Evolutionary conservation across 2,113 vertebrate genomes (phyloP), one percentile per base, ranked within the genome.

Genomic region (Carlito syrichta): DNA sequence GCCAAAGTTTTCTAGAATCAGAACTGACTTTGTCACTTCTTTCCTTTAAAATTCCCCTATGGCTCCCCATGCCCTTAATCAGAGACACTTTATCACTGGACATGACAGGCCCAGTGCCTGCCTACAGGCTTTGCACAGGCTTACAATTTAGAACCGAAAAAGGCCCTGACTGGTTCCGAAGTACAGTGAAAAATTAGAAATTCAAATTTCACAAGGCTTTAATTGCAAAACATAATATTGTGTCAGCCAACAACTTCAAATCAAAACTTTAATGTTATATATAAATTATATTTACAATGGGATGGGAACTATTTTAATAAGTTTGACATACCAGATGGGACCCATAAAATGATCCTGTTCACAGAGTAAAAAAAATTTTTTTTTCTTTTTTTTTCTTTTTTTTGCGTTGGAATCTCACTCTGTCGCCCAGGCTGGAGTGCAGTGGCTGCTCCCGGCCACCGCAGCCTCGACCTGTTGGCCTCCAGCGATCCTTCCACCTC

Each of bases 231-330:
- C 35, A 20, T 89, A 78, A 81, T 20, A 62, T n/a, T 48, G 52
- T 81, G 66, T 58, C 69, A 86, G 38, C 43, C 52, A 89, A 74
- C 58, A 94, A 83, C 56, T 74, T 83, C 56, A 68, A 94, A 74
- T 73, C 76, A 93, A 97, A 77, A 79, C 25, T 27, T 92, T 76
- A 81, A 94, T 77, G 50, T 92, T 81, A 78, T 35, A 60, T 82
- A 58, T 87, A 62, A 96, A 63, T 92, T 86, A 69, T 63, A 81
- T 76, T 92, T 86, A 89, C 78, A 91, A 30, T 77, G 68, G 20
- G 7, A 68, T 68, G 20, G 50, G 43, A 43, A 79, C 56, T 45
- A 92, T 48, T 88, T 96, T 69, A 91, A 78, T 83, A 79, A 16
- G 5, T 69, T 58, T 94, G 68, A 68, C 60, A 12, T 52, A 63